These are phyloP conservation scores for Gymnarchus niloticus DNA, from an alignment of 2,113 vertebrate species.

Conservation along the genomic window DNA sequence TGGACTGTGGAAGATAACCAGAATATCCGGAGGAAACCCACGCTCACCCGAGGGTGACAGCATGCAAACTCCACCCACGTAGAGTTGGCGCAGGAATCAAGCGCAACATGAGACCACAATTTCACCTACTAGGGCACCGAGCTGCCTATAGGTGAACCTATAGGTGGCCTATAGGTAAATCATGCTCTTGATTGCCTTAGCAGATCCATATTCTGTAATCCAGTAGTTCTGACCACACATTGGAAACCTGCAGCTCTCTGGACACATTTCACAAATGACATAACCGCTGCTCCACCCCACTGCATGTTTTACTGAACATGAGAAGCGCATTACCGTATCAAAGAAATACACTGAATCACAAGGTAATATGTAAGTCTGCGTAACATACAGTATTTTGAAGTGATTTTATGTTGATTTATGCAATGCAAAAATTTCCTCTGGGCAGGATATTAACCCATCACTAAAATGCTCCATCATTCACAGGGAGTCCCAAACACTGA, in stretches of 20 bases:
- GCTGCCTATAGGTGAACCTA: not conserved
- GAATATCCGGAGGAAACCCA: not conserved
- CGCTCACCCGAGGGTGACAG: not conserved
- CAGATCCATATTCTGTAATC: not conserved
- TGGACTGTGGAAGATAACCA: not conserved
- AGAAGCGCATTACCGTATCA: not conserved
- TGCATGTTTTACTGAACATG: not conserved
- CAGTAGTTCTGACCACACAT: too few species aligned
- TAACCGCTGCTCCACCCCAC: not conserved
- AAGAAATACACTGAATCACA: not conserved
- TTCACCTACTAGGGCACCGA: not conserved
- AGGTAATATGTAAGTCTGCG: not conserved
- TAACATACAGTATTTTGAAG: not conserved
- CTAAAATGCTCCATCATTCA: not conserved
- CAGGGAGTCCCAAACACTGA: not conserved
- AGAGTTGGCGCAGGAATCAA: not conserved
- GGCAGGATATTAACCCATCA: not conserved
- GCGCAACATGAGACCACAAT: not conserved
- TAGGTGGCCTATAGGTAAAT: too few species aligned
- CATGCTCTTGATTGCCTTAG: not conserved
- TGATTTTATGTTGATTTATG: not conserved
- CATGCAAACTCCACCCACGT: not conserved
- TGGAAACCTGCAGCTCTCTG: constrained; percentile 1
- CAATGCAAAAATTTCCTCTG: not conserved
- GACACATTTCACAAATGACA: constrained; percentile 6